Conservation (phyloP, 2,113 vertebrate genomes). For the Psophia crepitans region DNA sequence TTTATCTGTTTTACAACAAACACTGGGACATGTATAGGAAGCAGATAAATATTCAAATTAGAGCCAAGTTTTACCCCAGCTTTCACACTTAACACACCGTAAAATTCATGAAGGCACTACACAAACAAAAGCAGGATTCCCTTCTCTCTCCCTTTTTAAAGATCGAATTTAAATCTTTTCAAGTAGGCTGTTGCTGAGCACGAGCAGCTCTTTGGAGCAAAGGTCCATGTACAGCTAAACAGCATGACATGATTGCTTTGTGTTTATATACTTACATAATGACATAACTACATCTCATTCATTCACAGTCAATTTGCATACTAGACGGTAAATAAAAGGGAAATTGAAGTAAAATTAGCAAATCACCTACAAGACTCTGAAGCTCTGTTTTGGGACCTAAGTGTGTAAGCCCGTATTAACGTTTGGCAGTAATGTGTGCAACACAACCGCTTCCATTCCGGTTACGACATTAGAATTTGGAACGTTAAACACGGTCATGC, state of each 20-base stretch:
- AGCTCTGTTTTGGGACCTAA: not conserved
- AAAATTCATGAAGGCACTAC: not conserved
- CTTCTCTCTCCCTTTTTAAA: not conserved
- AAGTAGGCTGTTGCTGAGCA: not conserved
- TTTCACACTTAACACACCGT: not conserved
- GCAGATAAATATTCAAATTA: not conserved
- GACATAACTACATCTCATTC: constrained; percentile 53
- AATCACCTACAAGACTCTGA: constrained; percentile 40
- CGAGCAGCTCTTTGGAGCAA: constrained; percentile 9
- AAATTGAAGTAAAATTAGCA: constrained; percentile 44
- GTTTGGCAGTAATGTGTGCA: not conserved
- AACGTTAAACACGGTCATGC: rapidly evolving
- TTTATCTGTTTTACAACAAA: not conserved
- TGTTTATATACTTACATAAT: constrained; percentile 35
- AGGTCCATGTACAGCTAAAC: constrained; percentile 12
- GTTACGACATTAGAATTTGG: not conserved
- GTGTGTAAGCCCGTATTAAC: not conserved
- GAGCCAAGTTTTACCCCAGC: not conserved
- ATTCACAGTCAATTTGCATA: constrained; percentile 49
- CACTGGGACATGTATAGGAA: not conserved
- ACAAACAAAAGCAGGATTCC: not conserved
- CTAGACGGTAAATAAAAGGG: constrained; percentile 53
- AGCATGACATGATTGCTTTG: constrained; percentile 12
- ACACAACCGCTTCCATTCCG: not conserved
- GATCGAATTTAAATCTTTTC: not conserved